phyloP scores from a whole-genome alignment of 2,888 invertebrate genomes.

The Keiferia lycopersicella region DNA sequence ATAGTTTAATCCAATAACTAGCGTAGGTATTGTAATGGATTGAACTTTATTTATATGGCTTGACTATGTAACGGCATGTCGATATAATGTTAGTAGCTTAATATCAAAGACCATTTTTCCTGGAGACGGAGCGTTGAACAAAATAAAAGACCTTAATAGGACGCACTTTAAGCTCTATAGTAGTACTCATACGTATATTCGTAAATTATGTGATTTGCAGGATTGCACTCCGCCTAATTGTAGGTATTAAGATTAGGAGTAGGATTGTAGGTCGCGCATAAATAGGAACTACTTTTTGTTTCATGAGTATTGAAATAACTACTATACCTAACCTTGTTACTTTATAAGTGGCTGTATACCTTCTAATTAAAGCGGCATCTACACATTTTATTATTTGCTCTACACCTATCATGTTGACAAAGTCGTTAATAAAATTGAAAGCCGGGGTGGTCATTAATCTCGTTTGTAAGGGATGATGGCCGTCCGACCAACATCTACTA shows the following conservation, averaged over 20 bases:
- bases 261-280: too few species aligned
- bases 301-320: too few species aligned
- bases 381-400: neutral
- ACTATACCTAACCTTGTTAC: too few species aligned
- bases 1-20: conserved; percentile 17
- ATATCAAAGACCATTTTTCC: neutral
- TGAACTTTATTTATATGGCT: conserved; percentile 25
- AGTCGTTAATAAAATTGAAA: conserved; percentile 40
- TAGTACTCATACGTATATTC: too few species aligned
- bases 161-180: too few species aligned
- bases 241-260: too few species aligned
- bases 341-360: too few species aligned
- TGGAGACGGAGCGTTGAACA: neutral
- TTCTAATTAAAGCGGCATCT: neutral
- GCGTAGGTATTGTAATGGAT: conserved; percentile 15
- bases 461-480: conserved; percentile 39
- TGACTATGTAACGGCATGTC: conserved; percentile 17
- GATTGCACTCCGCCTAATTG: too few species aligned
- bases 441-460: conserved; percentile 40
- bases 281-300: too few species aligned
- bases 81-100: conserved; percentile 14
- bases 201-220: too few species aligned
- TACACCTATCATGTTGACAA: conserved; percentile 28
- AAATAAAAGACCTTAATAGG: neutral
- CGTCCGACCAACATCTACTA: conserved; percentile 15